phyloP scores from a whole-genome alignment of 2,888 invertebrate species.

The Melinaea marsaeus region DNA sequence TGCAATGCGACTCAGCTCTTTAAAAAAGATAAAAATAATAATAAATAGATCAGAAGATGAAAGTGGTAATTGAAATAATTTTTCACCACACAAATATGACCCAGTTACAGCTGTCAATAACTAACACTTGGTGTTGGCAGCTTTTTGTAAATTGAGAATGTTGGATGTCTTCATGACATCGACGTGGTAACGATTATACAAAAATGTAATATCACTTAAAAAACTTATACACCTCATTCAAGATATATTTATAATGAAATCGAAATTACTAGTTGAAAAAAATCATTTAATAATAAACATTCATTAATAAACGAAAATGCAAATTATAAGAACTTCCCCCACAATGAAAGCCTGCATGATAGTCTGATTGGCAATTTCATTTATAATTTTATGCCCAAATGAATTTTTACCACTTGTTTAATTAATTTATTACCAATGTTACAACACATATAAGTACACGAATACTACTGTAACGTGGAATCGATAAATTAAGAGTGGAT shows the following conservation, averaged over 20 bases:
- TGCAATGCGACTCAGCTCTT: too few species aligned
- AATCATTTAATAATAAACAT: background rate
- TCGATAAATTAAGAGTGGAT: slow-evolving; percentile 18
- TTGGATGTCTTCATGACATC: slow-evolving; percentile 17
- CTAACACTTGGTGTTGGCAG: slow-evolving; percentile 14
- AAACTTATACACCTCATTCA: too few species aligned
- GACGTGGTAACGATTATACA: slow-evolving; percentile 7
- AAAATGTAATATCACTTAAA: slow-evolving; percentile 8
- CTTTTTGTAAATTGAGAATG: slow-evolving; percentile 23
- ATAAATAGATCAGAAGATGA: too few species aligned
- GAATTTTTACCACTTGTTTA: slow-evolving; percentile 3
- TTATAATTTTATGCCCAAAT: slow-evolving; percentile 5
- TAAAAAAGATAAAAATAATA: too few species aligned
- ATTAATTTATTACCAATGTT: background rate
- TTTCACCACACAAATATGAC: slow-evolving; percentile 7
- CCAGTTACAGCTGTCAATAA: slow-evolving; percentile 17
- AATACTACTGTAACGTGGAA: slow-evolving; percentile 17
- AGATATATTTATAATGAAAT: too few species aligned
- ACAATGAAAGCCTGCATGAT: slow-evolving; percentile 1
- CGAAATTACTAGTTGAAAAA: too few species aligned
- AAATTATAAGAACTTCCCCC: slow-evolving; percentile 1
- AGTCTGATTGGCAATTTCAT: slow-evolving; percentile 5
- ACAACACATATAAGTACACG: background rate
- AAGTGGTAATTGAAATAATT: background rate
- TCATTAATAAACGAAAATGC: background rate